phyloP scores from a whole-genome alignment of 2,888 invertebrate species.

The Cerceris ruficornis region DNA sequence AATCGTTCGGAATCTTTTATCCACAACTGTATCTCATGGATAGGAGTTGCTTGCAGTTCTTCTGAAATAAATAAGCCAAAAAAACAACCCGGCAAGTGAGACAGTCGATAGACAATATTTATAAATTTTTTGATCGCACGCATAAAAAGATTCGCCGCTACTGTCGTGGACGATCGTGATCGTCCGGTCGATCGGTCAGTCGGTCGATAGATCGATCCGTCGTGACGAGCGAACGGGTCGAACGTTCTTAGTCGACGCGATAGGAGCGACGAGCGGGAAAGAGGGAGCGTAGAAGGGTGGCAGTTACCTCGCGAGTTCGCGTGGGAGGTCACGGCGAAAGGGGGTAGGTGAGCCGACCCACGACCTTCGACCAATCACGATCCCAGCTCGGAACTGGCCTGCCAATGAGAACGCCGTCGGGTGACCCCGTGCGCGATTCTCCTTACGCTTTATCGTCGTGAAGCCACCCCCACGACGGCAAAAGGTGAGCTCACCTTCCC shows the following conservation, averaged over 20 bases:
- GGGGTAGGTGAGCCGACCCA: conserved; percentile 78
- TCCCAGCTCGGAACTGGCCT: conserved; percentile 70
- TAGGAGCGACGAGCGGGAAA: not conserved
- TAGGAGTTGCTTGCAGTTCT: no score
- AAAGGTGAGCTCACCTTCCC: conserved; percentile 51
- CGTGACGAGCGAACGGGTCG: not conserved
- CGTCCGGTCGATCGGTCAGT: not conserved
- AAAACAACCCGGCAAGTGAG: no score
- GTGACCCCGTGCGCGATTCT: conserved; percentile 74
- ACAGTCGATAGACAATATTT: no score
- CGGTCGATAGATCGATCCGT: not conserved
- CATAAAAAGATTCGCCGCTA: no score
- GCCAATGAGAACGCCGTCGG: conserved; percentile 75
- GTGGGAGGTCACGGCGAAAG: conserved; percentile 77
- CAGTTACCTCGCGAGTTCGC: conserved; percentile 75
- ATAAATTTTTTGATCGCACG: no score
- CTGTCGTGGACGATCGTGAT: no score
- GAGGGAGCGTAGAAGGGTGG: conserved; percentile 53
- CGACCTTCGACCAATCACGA: conserved; percentile 79
- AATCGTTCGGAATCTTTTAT: no score
- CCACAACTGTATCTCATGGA: no score
- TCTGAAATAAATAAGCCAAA: no score
- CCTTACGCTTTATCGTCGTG: conserved; percentile 70
- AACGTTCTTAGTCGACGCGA: not conserved
- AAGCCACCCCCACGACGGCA: conserved; percentile 60